phyloP scores from a whole-genome alignment of 2,888 invertebrate genomes.

The Hypolimnas misippus region DNA sequence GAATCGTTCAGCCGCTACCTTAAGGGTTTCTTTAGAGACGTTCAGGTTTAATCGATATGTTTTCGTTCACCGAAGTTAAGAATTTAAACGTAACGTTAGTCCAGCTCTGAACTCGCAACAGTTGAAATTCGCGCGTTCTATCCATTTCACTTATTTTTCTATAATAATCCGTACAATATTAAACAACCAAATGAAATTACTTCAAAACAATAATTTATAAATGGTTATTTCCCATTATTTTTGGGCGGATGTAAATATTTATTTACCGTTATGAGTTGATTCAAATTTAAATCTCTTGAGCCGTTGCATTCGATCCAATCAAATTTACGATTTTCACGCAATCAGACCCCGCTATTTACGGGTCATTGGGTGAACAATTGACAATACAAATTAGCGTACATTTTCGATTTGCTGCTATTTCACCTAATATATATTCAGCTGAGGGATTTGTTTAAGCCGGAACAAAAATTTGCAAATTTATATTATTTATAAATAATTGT shows the following conservation, averaged over 20 bases:
- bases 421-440: conserved; percentile 17
- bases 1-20: no score
- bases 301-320: conserved; percentile 9
- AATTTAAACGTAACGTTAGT: no score
- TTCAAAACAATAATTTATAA: no score
- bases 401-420: conserved; percentile 8
- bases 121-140: no score
- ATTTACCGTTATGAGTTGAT: conserved; percentile 1
- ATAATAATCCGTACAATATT: neutral
- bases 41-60: no score
- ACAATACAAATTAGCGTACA: conserved; percentile 10
- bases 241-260: neutral
- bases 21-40: no score
- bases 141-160: no score
- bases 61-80: no score
- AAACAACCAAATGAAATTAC: neutral
- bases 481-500: no score
- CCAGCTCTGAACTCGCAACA: no score
- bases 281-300: conserved; percentile 10
- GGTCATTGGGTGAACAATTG: conserved; percentile 11
- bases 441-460: conserved; percentile 16
- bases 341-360: conserved; percentile 8
- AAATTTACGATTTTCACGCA: conserved; percentile 12
- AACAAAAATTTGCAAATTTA: neutral
- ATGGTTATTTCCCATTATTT: neutral